Conservation (phyloP, 2,888 invertebrate species). For the Patella depressa region DNA sequence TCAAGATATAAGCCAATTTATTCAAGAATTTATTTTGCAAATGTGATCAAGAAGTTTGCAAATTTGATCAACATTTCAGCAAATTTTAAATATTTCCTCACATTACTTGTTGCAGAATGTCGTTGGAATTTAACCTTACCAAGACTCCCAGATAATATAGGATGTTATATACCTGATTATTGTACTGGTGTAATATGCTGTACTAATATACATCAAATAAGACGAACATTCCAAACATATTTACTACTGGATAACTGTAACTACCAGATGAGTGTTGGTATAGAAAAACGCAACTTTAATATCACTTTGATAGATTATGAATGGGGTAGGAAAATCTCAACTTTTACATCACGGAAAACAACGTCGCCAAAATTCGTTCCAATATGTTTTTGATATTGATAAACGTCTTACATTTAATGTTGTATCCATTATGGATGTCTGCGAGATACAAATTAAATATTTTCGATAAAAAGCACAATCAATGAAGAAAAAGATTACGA, state of each 20-base stretch:
- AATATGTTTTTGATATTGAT: too few relatives aligned
- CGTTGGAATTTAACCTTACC: conserved; percentile 23
- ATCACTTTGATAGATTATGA: conserved; percentile 35
- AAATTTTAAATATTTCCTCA: too few relatives aligned
- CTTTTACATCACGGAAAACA: neutral
- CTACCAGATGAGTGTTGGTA: conserved; percentile 30
- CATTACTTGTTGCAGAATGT: conserved; percentile 23
- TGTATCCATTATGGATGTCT: too few relatives aligned
- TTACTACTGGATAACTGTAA: conserved; percentile 33
- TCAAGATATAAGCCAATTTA: too few relatives aligned
- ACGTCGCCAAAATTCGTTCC: too few relatives aligned
- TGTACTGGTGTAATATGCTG: conserved; percentile 42
- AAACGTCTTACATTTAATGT: too few relatives aligned
- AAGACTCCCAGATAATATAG: conserved; percentile 14
- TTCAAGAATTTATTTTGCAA: too few relatives aligned
- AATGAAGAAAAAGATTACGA: too few relatives aligned
- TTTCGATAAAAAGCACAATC: too few relatives aligned
- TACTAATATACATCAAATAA: conserved; percentile 18
- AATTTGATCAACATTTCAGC: too few relatives aligned
- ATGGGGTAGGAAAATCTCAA: conserved; percentile 28
- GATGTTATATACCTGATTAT: conserved; percentile 29
- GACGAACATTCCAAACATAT: conserved; percentile 23
- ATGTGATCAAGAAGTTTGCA: too few relatives aligned
- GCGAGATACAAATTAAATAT: too few relatives aligned
- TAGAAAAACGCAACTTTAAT: conserved; percentile 29